Evolutionary conservation across 2,113 vertebrate genomes (phyloP).

Genomic region (Corapipo altera): DNA sequence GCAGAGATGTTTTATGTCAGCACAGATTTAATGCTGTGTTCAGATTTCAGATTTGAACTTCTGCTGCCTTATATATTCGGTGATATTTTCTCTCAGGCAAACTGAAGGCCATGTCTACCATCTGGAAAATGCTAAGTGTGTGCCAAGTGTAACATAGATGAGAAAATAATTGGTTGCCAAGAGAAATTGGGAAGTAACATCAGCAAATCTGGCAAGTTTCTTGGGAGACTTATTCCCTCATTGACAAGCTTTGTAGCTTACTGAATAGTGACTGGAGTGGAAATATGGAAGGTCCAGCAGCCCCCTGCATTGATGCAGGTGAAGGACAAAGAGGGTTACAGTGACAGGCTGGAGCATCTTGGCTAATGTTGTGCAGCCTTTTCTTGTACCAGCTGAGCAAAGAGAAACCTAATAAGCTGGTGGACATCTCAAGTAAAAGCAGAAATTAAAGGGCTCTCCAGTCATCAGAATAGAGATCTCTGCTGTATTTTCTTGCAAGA

Average conservation of each 20-base stretch:
- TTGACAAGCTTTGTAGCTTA: neutral
- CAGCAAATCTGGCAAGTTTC: neutral
- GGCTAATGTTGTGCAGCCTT: neutral
- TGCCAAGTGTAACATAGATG: neutral
- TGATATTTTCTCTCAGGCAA: neutral
- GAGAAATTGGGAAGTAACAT: neutral
- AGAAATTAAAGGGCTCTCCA: neutral
- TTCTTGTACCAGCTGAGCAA: neutral
- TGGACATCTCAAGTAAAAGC: neutral
- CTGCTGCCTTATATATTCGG: neutral
- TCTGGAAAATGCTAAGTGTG: neutral
- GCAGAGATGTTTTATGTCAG: neutral
- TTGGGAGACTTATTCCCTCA: neutral
- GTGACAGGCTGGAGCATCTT: neutral
- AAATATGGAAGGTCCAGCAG: neutral
- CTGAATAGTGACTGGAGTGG: neutral
- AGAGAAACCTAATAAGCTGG: neutral
- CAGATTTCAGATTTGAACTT: neutral
- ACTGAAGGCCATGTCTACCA: neutral
- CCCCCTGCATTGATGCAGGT: neutral
- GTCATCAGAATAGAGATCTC: neutral
- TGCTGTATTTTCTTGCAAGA: neutral
- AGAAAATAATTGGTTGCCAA: slow-evolving; percentile 26
- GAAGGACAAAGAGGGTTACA: neutral
- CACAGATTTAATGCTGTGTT: slow-evolving; percentile 1